Evolutionary conservation across 1,140 invertebrate species (phyloP).

Genomic region (Contarinia nasturtii): DNA sequence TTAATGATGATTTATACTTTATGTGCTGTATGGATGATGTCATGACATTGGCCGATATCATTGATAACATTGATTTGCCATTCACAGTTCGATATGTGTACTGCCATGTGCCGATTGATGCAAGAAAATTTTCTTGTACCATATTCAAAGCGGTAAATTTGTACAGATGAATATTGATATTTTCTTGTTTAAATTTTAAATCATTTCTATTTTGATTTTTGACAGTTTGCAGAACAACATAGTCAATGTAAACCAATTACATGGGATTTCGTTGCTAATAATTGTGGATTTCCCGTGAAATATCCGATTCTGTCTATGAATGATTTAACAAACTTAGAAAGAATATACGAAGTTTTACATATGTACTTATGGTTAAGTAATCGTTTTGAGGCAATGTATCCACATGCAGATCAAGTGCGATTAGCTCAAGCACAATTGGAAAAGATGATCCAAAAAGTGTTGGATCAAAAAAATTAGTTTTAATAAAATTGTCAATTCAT

Average conservation of each 20-base stretch:
- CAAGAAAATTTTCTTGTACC: conserved; percentile 80
- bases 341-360: conserved; percentile 89
- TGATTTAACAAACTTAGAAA: conserved; percentile 82
- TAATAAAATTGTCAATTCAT: too few relatives aligned
- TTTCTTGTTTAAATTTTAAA: conserved; percentile 2
- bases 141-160: conserved; percentile 71
- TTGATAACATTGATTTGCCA: conserved; percentile 82
- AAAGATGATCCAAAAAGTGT: conserved; percentile 71
- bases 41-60: conserved; percentile 91
- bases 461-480: too few relatives aligned
- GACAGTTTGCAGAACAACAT: conserved; percentile 77
- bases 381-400: conserved; percentile 80
- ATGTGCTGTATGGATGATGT: conserved; percentile 94
- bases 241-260: conserved; percentile 78
- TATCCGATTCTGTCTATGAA: conserved; percentile 65
- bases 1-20: conserved; percentile 88
- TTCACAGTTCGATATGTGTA: conserved; percentile 87
- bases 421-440: conserved; percentile 77
- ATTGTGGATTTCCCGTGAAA: conserved; percentile 73
- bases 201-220: not conserved
- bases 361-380: conserved; percentile 93
- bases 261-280: conserved; percentile 63
- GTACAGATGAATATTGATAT: too few relatives aligned
- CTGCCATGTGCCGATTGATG: conserved; percentile 94
- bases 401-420: conserved; percentile 52